Conservation (phyloP, 2,797 vertebrate genomes). For the Lepus townsendii region DNA sequence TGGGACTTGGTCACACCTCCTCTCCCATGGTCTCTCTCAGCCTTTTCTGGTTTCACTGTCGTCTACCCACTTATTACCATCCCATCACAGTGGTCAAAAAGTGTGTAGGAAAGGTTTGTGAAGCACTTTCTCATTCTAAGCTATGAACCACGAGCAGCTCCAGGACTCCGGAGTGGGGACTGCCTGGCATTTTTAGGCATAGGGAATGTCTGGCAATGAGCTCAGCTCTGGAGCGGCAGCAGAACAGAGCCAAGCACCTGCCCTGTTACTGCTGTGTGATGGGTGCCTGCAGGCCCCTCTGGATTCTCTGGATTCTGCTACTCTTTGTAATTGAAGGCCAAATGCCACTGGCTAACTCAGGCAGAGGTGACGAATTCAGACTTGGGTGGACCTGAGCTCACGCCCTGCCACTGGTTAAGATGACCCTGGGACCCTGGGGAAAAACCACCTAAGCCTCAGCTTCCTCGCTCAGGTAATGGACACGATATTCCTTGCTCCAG, state of each 20-base stretch:
- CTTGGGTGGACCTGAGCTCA: slow-evolving; percentile 33
- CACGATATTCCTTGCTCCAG: not conserved
- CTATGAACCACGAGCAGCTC: slow-evolving; percentile 54
- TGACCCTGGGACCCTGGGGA: not conserved
- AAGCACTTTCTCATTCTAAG: slow-evolving; percentile 28
- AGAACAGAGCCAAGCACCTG: slow-evolving; percentile 62
- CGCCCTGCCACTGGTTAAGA: not conserved
- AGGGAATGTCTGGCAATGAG: slow-evolving; percentile 57
- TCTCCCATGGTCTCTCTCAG: not conserved
- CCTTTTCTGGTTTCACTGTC: slow-evolving; percentile 8
- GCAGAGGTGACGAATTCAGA: slow-evolving; percentile 9
- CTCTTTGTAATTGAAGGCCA: slow-evolving; percentile 12
- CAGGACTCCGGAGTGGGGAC: slow-evolving; percentile 1
- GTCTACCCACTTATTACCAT: not conserved
- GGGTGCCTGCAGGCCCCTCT: not conserved
- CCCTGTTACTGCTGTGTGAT: not conserved
- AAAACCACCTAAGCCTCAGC: not conserved
- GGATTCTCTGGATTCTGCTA: not conserved
- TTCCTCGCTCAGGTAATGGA: not conserved
- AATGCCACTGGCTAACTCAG: not conserved
- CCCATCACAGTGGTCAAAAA: slow-evolving; percentile 19
- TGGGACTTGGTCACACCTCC: not conserved
- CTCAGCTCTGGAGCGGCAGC: slow-evolving; percentile 49
- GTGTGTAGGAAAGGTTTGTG: not conserved
- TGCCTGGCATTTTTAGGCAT: slow-evolving; percentile 74